A percentile compares a stretch with the other conserved stretches of the same genome.
Evolutionary conservation across 2,113 vertebrate genomes (phyloP).

Genomic region (Nothoprocta pentlandii): DNA sequence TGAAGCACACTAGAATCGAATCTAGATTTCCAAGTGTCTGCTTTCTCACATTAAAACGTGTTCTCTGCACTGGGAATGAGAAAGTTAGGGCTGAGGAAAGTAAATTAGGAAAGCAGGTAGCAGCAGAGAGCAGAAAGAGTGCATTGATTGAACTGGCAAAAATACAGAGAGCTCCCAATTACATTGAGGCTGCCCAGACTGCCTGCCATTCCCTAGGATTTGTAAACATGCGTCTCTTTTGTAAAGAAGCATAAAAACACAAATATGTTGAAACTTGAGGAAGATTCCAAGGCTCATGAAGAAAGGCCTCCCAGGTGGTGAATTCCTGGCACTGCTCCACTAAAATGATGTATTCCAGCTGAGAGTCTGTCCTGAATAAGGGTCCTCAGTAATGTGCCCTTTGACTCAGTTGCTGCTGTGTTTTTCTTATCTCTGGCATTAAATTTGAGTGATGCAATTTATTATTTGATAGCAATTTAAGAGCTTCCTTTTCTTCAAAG

Average conservation of each 20-base stretch:
- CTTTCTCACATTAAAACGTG: background rate
- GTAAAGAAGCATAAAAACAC: background rate
- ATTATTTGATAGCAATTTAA: background rate
- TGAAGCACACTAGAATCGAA: accelerated
- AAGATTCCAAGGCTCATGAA: background rate
- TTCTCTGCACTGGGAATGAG: background rate
- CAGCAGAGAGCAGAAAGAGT: slow-evolving; percentile 9
- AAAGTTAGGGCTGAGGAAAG: background rate
- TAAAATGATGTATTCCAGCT: background rate
- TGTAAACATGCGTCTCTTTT: background rate
- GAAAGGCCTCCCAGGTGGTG: background rate
- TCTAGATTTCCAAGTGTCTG: background rate
- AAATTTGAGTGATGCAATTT: background rate
- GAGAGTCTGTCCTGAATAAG: background rate
- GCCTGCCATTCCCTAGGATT: background rate
- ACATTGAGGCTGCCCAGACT: background rate
- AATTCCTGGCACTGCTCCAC: background rate
- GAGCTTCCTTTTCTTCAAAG: background rate
- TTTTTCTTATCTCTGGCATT: background rate
- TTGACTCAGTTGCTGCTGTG: background rate
- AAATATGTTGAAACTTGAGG: background rate
- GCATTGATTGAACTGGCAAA: background rate
- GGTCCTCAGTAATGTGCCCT: background rate
- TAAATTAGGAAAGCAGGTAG: background rate
- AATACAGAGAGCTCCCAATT: accelerated